phyloP scores from a whole-genome alignment of 2,888 invertebrate genomes.

The Flabesymbios commensalis region DNA sequence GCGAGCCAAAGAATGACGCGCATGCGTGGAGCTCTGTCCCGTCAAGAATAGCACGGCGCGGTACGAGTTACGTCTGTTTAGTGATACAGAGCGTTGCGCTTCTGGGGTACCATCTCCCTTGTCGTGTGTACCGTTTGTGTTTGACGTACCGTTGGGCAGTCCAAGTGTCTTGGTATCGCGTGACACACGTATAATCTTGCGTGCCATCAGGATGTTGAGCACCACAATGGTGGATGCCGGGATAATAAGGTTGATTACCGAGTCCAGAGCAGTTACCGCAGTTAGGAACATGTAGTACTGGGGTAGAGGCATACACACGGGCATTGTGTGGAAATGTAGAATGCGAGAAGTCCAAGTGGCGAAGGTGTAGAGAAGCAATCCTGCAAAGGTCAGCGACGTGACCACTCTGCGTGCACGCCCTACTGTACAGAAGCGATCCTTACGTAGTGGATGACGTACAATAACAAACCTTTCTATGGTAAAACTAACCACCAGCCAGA shows the following conservation, averaged over 20 bases:
- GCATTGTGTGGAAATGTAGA: neutral
- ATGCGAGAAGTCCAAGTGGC: conserved; percentile 7
- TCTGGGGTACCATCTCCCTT: neutral
- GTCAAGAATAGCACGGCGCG: neutral
- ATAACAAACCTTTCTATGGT: conserved; percentile 20
- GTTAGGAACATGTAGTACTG: conserved; percentile 13
- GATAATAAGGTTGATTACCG: conserved; percentile 12
- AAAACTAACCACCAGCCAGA: conserved; percentile 20
- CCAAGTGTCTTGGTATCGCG: neutral
- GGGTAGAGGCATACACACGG: conserved; percentile 15
- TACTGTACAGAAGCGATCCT: conserved; percentile 9
- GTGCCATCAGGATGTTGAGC: conserved; percentile 17
- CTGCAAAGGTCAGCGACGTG: neutral
- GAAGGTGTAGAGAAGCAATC: conserved; percentile 7
- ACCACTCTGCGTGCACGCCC: conserved; percentile 13
- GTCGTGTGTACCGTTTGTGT: neutral
- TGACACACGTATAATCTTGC: conserved; percentile 2
- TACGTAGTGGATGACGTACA: conserved; percentile 13
- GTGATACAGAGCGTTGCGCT: neutral
- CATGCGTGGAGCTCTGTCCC: neutral
- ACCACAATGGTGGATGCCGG: conserved; percentile 20
- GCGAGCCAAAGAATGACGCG: conserved; percentile 5
- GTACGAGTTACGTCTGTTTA: neutral
- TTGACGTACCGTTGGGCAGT: neutral
- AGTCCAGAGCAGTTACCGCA: conserved; percentile 8